A percentile compares a stretch with the other conserved stretches of the same genome.
Conservation (phyloP, 30 jellyfish, hydroid and myxozoan genomes). For the Turritopsis dohrnii region DNA sequence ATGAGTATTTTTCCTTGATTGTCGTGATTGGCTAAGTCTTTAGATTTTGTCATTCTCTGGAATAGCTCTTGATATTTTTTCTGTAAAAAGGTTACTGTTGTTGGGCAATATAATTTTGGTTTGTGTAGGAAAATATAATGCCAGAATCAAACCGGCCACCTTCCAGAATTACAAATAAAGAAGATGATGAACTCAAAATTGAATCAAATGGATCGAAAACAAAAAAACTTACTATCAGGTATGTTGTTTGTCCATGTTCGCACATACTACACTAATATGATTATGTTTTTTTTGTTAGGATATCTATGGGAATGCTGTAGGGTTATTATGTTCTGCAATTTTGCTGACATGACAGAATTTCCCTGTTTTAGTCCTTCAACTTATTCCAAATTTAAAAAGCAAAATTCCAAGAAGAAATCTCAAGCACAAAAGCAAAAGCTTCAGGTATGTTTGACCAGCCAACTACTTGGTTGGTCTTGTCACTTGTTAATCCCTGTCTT, state of each 20-base stretch:
- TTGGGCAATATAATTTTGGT: background rate
- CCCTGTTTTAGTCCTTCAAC: constrained; percentile 16
- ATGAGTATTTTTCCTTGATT: too few relatives aligned
- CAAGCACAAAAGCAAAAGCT: constrained; percentile 23
- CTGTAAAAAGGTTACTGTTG: too few relatives aligned
- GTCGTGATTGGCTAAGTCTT: too few relatives aligned
- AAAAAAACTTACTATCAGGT: constrained; percentile 1
- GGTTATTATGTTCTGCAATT: too few relatives aligned
- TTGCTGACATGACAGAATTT: background rate
- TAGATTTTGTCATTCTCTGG: too few relatives aligned
- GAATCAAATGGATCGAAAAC: background rate
- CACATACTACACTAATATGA: too few relatives aligned
- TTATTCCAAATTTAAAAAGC: constrained; percentile 27
- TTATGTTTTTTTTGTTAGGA: too few relatives aligned
- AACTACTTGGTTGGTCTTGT: too few relatives aligned
- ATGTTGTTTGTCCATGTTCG: background rate
- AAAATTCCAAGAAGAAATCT: constrained; percentile 29
- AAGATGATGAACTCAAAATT: constrained; percentile 11
- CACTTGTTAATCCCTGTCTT: too few relatives aligned
- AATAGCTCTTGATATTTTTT: too few relatives aligned
- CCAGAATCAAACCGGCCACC: background rate
- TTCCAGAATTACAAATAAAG: background rate
- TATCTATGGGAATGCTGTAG: too few relatives aligned
- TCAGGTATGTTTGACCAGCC: constrained; percentile 14
- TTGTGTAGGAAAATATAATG: background rate